A percentile compares a stretch with the other conserved stretches of the same genome.
Evolutionary conservation across 2,888 invertebrate species (phyloP).

Genomic region (Cyrtodaria siliqua): DNA sequence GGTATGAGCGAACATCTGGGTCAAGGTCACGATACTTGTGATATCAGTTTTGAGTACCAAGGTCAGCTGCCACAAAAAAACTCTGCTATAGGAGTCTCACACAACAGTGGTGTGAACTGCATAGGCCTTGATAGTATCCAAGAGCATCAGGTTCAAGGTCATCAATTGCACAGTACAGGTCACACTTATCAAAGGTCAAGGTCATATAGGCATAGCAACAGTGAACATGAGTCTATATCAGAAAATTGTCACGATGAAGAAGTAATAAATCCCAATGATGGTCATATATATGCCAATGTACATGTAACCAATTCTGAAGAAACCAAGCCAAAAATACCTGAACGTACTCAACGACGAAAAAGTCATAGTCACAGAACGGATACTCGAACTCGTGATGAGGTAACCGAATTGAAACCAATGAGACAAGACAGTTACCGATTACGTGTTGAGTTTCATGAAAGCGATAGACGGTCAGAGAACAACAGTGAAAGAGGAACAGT

Average conservation of each 20-base stretch:
- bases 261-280: conserved; percentile 8
- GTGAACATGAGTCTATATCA: conserved; percentile 8
- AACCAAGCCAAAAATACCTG: conserved; percentile 46
- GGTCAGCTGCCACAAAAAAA: conserved; percentile 79
- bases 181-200: conserved; percentile 41
- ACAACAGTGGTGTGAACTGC: conserved; percentile 84
- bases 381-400: background rate
- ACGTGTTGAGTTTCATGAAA: conserved; percentile 21
- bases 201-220: conserved; percentile 46
- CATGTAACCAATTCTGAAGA: conserved; percentile 42
- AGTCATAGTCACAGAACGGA: conserved; percentile 11
- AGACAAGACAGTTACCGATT: conserved; percentile 12
- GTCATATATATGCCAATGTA: conserved; percentile 64
- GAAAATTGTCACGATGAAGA: background rate
- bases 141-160: conserved; percentile 1
- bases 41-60: conserved; percentile 79
- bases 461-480: conserved; percentile 43
- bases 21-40: conserved; percentile 46
- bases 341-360: conserved; percentile 36
- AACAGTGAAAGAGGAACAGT: conserved; percentile 48
- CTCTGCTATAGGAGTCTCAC: conserved; percentile 73
- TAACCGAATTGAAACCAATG: background rate
- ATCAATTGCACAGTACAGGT: conserved; percentile 13
- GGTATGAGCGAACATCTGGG: conserved; percentile 43
- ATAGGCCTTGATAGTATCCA: conserved; percentile 71